Base-by-base conservation (phyloP, 2,797 vertebrate species). In the Coluber constrictor region DNA sequence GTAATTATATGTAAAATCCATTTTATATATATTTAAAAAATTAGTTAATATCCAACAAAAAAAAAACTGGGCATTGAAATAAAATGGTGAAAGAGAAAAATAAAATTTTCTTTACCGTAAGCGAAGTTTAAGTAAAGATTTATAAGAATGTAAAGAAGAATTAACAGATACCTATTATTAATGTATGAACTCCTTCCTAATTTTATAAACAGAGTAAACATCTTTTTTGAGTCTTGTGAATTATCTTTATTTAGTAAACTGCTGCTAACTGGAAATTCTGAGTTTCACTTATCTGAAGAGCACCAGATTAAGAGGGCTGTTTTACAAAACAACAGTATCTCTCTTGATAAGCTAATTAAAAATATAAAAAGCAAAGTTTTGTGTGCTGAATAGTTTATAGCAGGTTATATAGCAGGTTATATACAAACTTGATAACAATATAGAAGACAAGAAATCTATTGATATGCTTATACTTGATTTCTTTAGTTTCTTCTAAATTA, bases 131-230 rank as follows among this genome's bases (percentile, higher is more conserved):
- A 91, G 18, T 70, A 57, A 91, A 51, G 60, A 88, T 51, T 94
- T n/a, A 16, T 4, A 18, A 70, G 37, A 90, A 55, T n/a, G 32
- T 91, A 92, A 96, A 63, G 54, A 16, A 91, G 90, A 86, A 94
- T 94, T 92, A 54, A 94, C 93, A 90, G 91, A 95, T 94, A 57
- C 51, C 18, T 60, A 20, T 95, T 70, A 70, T 94, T 91, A 91
- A 57, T 87, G 47, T 96, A 92, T 94, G 94, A 87, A 88, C 86
- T 0, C 0, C 93, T 94, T 95, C 92, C 90, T 91, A 89, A 90
- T 94, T 96, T 92, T 94, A 32, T 93, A 94, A 92, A 93, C 86
- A 94, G 29, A 93, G 88, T 94, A 96, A 95, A 95, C 89, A 74
- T 93, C 93, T 92, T 92, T 92, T 57, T 63, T 90, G 92, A 89